Base-by-base conservation (phyloP, 2,113 vertebrate species). In the Rhabdornis inornatus region DNA sequence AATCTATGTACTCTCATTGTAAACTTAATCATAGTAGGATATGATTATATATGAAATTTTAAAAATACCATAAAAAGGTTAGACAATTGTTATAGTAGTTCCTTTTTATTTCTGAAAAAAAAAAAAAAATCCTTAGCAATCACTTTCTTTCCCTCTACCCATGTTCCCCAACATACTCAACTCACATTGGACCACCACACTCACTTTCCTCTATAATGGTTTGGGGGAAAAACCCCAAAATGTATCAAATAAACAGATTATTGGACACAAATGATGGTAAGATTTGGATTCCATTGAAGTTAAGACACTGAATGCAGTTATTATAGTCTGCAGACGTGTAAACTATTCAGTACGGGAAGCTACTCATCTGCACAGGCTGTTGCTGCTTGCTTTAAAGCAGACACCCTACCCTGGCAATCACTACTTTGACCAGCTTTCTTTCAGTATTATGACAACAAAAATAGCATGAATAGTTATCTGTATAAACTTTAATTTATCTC, bases 191-290 rank as follows among this genome's bases (percentile, higher is more conserved):
- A 27, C 2, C 12, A 39, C 7, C 9, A 25, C 7, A 5, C 4
- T 63, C 11, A 55, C 6, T 16, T 71, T 72, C 20, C 35, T 39
- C 52, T 56, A 1, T 27, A 70, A 33, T 1, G 1, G 5, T 64
- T 39, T 66, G 4, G 25, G 8, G 14, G 0, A 40, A 49, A 77
- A 63, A 37, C 1, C 1, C 1, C 30, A 13, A 5, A n/a, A 2
- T 22, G 13, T 28, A 35, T 6, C 11, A 40, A 68, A 31, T 1
- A 15, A 74, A 49, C 2, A n/a, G 35, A 50, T 44, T 2, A 15
- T 9, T 57, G 33, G 28, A 25, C 18, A 49, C 3, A 68, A 83
- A 40, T 31, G 1, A 31, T 31, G 23, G 7, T 17, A 49, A 10
- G 21, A 28, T 59, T 44, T 71, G 3, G 4, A 65, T n/a, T 82